phyloP scores from a whole-genome alignment of 2,888 invertebrate species.

The Drosophila diplacantha region DNA sequence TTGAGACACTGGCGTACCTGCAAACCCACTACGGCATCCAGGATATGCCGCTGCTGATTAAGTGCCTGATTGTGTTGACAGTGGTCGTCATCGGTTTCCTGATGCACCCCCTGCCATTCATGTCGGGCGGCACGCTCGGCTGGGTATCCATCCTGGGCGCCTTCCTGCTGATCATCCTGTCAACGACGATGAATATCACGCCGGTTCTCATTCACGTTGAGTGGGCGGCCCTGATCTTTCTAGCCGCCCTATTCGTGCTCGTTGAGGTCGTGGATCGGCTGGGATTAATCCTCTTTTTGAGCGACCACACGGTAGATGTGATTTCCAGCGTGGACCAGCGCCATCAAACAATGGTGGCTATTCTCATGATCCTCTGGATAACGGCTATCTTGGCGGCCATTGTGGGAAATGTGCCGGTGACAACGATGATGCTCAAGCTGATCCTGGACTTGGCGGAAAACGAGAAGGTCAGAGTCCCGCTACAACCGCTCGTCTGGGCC shows the following conservation, averaged over 20 bases:
- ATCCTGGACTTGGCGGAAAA: constrained; percentile 84
- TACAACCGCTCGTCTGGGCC: constrained; percentile 90
- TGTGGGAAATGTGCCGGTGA: constrained; percentile 93
- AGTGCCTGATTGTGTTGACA: constrained; percentile 83
- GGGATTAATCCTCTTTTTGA: constrained; percentile 89
- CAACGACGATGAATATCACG: constrained; percentile 87
- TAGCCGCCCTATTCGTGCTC: constrained; percentile 91
- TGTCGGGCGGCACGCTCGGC: constrained; percentile 86
- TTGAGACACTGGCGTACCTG: constrained; percentile 80
- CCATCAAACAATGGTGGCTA: constrained; percentile 83
- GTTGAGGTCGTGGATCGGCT: constrained; percentile 91
- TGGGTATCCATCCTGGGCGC: constrained; percentile 92
- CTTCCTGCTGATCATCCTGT: constrained; percentile 85
- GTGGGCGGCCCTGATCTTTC: constrained; percentile 93
- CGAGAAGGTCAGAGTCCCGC: constrained; percentile 83
- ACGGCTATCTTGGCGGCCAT: constrained; percentile 89
- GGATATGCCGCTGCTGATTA: constrained; percentile 82
- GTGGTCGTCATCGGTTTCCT: constrained; percentile 88
- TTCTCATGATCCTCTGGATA: constrained; percentile 89
- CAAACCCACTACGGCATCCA: constrained; percentile 81
- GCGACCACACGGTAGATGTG: constrained; percentile 82
- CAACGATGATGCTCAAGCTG: constrained; percentile 93
- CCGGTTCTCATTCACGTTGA: constrained; percentile 89
- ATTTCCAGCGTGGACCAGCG: constrained; percentile 83
- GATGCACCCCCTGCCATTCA: constrained; percentile 85